phyloP scores from a whole-genome alignment of 2,888 invertebrate genomes.

The Polyommatus icarus region DNA sequence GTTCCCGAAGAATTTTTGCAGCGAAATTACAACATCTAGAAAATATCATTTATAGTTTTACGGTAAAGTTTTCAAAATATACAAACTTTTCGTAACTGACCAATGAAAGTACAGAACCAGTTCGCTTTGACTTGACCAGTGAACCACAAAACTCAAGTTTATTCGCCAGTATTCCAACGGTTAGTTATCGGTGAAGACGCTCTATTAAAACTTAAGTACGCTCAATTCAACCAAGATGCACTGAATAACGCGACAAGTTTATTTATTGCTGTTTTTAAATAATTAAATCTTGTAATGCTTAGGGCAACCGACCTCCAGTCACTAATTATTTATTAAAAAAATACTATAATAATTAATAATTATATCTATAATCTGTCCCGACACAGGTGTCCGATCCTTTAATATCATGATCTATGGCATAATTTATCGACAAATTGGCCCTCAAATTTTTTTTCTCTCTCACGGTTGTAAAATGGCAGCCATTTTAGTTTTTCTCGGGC shows the following conservation, averaged over 20 bases:
- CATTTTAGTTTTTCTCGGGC: too few relatives aligned
- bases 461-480: too few relatives aligned
- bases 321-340: neutral
- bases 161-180: neutral
- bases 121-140: neutral
- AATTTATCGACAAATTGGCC: too few relatives aligned
- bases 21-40: too few relatives aligned
- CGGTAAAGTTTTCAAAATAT: neutral
- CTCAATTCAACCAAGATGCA: neutral
- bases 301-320: too few relatives aligned
- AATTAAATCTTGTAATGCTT: neutral
- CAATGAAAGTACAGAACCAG: neutral
- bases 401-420: too few relatives aligned
- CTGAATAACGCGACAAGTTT: neutral
- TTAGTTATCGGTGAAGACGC: neutral
- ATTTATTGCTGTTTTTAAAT: neutral
- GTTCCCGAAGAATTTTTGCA: too few relatives aligned
- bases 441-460: too few relatives aligned
- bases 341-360: too few relatives aligned
- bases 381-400: too few relatives aligned
- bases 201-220: neutral
- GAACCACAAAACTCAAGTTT: slow-evolving; percentile 1
- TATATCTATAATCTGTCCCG: too few relatives aligned
- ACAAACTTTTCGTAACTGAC: neutral
- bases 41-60: neutral